A percentile compares a stretch with the other conserved stretches of the same genome.
These are phyloP conservation scores for Muscicapa comitata DNA, from an alignment of 2,797 vertebrate genomes.

Conservation along the genomic window DNA sequence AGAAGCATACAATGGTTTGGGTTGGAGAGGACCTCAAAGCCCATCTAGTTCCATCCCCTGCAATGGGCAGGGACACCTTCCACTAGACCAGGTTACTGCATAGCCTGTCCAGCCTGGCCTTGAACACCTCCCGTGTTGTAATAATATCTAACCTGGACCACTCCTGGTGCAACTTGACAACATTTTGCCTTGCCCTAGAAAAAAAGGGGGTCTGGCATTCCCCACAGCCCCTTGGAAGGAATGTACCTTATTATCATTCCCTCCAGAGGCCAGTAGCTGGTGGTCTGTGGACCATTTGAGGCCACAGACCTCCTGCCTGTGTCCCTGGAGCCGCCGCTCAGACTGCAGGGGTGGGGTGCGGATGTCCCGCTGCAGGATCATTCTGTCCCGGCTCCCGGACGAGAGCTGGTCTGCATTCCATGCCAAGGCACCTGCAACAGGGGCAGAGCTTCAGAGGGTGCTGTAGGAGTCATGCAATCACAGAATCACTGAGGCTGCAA, in stretches of 20 bases:
- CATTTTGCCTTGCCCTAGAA: not conserved
- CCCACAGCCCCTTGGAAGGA: not conserved
- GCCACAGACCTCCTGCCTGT: slow-evolving; percentile 97
- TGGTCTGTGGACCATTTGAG: slow-evolving; percentile 99
- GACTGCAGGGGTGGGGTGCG: slow-evolving; percentile 92
- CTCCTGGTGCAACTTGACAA: not conserved
- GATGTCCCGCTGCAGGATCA: slow-evolving; percentile 96
- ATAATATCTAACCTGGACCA: not conserved
- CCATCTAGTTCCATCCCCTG: not conserved
- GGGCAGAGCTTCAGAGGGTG: not conserved
- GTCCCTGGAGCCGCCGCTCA: slow-evolving; percentile 95
- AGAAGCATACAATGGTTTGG: not conserved
- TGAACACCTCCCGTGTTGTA: not conserved
- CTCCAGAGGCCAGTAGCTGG: slow-evolving; percentile 95
- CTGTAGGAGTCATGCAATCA: not conserved
- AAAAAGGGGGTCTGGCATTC: not conserved
- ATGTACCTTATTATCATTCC: slow-evolving; percentile 95
- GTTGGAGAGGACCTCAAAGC: not conserved
- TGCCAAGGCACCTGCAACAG: slow-evolving; percentile 85
- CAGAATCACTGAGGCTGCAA: not conserved
- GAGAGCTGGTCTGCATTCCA: slow-evolving; percentile 99
- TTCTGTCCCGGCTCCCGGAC: slow-evolving; percentile 92
- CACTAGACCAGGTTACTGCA: not conserved
- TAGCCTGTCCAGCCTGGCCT: not conserved
- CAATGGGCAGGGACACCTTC: not conserved